Percentiles rank a stretch among this genome's conserved stretches.
Conservation (phyloP, 2,113 vertebrate species). For the Rhadina sibilatrix region DNA sequence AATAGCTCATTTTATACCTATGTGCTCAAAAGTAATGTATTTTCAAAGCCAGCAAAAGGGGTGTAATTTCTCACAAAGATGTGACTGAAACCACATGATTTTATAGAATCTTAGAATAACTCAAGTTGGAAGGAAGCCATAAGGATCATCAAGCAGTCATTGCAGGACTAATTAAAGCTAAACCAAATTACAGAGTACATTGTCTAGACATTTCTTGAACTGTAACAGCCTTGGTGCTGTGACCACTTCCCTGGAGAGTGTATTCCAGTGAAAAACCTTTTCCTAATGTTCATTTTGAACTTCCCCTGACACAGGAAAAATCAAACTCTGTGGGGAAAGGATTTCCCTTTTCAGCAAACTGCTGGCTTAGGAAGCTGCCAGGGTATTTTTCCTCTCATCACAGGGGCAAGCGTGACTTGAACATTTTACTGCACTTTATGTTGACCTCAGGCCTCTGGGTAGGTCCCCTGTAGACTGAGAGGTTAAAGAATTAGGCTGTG, state of each 20-base stretch:
- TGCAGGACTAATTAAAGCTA: neutral
- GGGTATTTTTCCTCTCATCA: neutral
- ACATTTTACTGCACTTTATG: neutral
- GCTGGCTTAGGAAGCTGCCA: neutral
- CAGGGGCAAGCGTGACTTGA: no score
- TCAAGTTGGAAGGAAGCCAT: neutral
- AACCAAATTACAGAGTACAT: neutral
- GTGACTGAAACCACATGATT: neutral
- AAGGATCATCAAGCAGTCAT: neutral
- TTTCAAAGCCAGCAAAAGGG: neutral
- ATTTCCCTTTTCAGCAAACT: neutral
- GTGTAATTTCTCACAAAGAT: neutral
- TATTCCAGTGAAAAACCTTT: neutral
- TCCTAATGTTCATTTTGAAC: neutral
- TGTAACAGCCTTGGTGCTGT: neutral
- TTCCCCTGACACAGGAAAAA: neutral
- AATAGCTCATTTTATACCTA: neutral
- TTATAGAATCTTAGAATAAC: neutral
- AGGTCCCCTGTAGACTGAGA: neutral
- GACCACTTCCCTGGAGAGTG: neutral
- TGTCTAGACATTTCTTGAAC: neutral
- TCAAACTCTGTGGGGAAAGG: neutral
- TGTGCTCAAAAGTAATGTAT: neutral
- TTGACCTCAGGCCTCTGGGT: neutral
- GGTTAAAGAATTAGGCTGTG: neutral